Evolutionary conservation across 2,888 invertebrate species (phyloP).

Genomic region (Synergus umbraculus): DNA sequence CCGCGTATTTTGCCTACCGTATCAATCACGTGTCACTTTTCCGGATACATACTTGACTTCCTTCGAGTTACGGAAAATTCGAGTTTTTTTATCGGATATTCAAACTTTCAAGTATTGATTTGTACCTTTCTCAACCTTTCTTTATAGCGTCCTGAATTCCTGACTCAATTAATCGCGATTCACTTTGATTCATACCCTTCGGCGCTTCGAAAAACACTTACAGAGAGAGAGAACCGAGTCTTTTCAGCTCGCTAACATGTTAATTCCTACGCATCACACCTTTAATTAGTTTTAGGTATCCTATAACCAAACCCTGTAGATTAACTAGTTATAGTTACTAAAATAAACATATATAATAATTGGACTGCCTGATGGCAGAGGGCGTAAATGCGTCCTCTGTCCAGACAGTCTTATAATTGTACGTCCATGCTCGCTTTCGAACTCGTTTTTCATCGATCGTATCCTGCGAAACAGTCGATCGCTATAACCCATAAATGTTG

Average conservation of each 20-base stretch:
- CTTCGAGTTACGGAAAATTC: constrained; percentile 4
- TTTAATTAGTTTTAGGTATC: constrained; percentile 21
- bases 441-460: constrained; percentile 28
- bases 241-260: constrained; percentile 9
- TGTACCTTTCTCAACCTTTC: not conserved
- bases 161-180: constrained; percentile 6
- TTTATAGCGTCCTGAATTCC: not conserved
- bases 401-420: constrained; percentile 31
- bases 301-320: constrained; percentile 23
- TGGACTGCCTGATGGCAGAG: constrained; percentile 9
- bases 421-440: constrained; percentile 35
- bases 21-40: constrained; percentile 22
- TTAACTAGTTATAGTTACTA: constrained; percentile 40
- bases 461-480: not conserved
- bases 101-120: constrained; percentile 11
- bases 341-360: constrained; percentile 37
- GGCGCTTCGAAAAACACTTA: constrained; percentile 16
- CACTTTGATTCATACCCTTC: not conserved
- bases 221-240: not conserved
- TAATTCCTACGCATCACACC: constrained; percentile 22
- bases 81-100: not conserved
- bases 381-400: not conserved
- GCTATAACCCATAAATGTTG: constrained; percentile 25
- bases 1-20: not conserved
- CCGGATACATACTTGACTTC: constrained; percentile 26